Percentiles rank a stretch among this genome's conserved stretches.
phyloP scores from a whole-genome alignment of 2,888 invertebrate genomes.

The Dinocampus coccinellae region DNA sequence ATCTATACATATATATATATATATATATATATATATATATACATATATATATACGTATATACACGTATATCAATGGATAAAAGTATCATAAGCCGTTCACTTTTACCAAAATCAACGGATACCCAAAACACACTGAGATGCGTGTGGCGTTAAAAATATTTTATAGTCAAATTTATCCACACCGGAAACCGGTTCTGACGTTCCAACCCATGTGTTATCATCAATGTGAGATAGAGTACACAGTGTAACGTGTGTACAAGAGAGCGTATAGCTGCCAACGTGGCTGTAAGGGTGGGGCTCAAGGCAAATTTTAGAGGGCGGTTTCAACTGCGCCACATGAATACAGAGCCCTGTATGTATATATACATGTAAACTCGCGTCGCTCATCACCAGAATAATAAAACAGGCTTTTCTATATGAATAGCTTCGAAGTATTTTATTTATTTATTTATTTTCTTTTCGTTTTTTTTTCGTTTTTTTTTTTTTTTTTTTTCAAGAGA shows the following conservation, averaged over 20 bases:
- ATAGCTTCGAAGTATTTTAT: background rate
- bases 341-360: background rate
- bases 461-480: too few species aligned
- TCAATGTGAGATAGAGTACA: slow-evolving; percentile 10
- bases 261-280: background rate
- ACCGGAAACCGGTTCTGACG: slow-evolving; percentile 45
- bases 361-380: background rate
- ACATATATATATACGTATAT: too few species aligned
- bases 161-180: slow-evolving; percentile 50
- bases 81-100: background rate
- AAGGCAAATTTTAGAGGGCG: background rate
- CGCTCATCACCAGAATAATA: background rate
- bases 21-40: too few species aligned
- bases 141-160: slow-evolving; percentile 46
- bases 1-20: too few species aligned
- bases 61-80: background rate
- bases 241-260: background rate
- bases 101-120: slow-evolving; percentile 26
- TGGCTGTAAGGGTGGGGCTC: background rate
- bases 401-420: slow-evolving; percentile 1
- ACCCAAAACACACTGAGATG: slow-evolving; percentile 5
- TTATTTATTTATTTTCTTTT: too few species aligned
- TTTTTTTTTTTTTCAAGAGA: background rate
- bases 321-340: background rate
- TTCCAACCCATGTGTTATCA: slow-evolving; percentile 13